Base-by-base conservation (phyloP, 2,797 vertebrate genomes). In the Sphenodon punctatus region DNA sequence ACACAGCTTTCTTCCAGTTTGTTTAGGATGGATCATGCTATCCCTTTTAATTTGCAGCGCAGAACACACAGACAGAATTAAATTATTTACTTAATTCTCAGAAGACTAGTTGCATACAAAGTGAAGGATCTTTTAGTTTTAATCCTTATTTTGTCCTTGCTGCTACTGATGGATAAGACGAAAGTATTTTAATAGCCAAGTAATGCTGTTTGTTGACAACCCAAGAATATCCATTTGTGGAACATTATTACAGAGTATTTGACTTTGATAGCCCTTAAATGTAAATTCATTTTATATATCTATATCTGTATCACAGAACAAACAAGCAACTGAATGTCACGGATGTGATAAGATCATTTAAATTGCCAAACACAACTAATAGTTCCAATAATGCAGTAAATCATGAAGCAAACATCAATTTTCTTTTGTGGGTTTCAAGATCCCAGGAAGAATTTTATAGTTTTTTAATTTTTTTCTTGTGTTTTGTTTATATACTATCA, bases 11-110 rank as follows among this genome's bases (percentile, higher is more conserved):
- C 73, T 78, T 80, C 64, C 42, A 67, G 20, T 34, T 64, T 43
- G 7, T n/a, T 63, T 69, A 82, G 42, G 48, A 14, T 61, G 30
- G 23, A 67, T 80, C 55, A 78, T 58, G 27, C 34, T 73, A 0
- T 60, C 11, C 61, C 78, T 61, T 69, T 70, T 70, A 3, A 67
- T 86, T 69, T 89, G 39, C 30, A 45, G 23, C 45, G 46, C 55
- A 80, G 60, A 73, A 88, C 34, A 69, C 75, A 49, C 69, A 30
- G 27, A 51, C 15, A 88, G 49, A 82, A 58, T 30, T 73, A 45
- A 67, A 80, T 84, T 90, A 82, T 84, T 66, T 80, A n/a, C 58
- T 70, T 42, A 53, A 60, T 55, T 80, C 80, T 63, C 66, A 82
- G 5, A 72, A 67, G 53, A 48, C 25, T 60, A 75, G 30, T 19